Evolutionary conservation across 2,888 invertebrate genomes (phyloP), one percentile per base, ranked within the genome.

Genomic region (Ceriagrion tenellum): DNA sequence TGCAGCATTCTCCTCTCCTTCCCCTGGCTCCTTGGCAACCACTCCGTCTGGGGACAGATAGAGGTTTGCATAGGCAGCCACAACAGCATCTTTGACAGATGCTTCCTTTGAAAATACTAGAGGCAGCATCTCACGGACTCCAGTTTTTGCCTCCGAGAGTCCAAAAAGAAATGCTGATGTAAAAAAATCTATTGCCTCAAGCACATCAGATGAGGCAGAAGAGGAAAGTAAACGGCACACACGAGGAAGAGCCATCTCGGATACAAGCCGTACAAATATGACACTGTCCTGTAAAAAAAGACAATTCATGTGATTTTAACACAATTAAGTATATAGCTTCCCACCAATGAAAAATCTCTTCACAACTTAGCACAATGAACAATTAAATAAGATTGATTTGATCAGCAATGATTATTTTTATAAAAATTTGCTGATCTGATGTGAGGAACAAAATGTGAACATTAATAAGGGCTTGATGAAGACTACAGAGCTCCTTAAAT

Each of bases 141-240:
- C 99, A 69, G 97, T 96, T 96, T 98, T 97, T 6, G 98, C 98
- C 95, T 98, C 98, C 95, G 98, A 98, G n/a, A 99, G 98, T 95
- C 98, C 98, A 96, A 99, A 99, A 96, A 98, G 97, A 96, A 98
- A 98, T 0, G 98, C 98, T 0, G 98, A 98, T 0, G 98, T 98
- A 96, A 99, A 98, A 96, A 99, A 99, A 95, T 98, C 98, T 55
- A 99, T 98, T 0, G 99, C 98, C 96, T 99, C 99, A 95, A 98
- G 97, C 26, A 99, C 98, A 96, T 99, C 99, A 0, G 98, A 98
- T 10, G 98, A 97, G 95, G 98, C 98, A 96, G 98, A 98, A 0
- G 98, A 98, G 96, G 98, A 97, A 23, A 99, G 97, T 96, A 99
- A 97, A 40, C 98, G 97, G 96, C 98, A 98, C 95, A 99, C 98